Evolutionary conservation across 2,888 invertebrate genomes (phyloP).

Genomic region (Microctonus brassicae): DNA sequence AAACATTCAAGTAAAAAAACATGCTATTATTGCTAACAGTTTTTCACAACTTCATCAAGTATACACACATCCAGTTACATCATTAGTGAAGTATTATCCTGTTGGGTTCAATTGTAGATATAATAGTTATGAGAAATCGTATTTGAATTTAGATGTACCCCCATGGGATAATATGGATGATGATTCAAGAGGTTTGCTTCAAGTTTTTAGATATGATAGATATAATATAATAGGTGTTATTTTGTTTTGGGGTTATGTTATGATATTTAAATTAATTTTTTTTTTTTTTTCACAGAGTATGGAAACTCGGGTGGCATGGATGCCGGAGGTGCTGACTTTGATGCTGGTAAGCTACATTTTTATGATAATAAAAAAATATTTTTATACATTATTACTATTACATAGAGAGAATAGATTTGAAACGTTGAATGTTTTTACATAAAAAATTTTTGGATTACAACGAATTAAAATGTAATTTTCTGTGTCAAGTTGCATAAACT

Average conservation of each 20-base stretch:
- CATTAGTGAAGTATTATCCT: not conserved
- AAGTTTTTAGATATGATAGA: too few species aligned
- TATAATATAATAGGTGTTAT: too few species aligned
- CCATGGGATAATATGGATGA: too few species aligned
- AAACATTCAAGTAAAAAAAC: too few species aligned
- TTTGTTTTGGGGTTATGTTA: not conserved
- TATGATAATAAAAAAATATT: not conserved
- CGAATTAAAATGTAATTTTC: too few species aligned
- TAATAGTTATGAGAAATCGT: too few species aligned
- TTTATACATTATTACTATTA: too few species aligned
- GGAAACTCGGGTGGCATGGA: constrained; percentile 83
- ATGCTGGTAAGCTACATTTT: constrained; percentile 76
- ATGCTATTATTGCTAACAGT: not conserved
- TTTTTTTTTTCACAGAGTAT: constrained; percentile 77
- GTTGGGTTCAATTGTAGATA: too few species aligned
- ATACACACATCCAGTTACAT: not conserved
- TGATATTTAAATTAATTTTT: not conserved
- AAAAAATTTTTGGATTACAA: too few species aligned
- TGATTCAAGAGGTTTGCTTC: not conserved
- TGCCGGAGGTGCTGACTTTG: constrained; percentile 83
- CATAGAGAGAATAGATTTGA: too few species aligned
- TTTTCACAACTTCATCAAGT: not conserved
- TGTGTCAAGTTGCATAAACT: too few species aligned
- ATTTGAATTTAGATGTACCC: not conserved
- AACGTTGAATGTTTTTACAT: too few species aligned